Evolutionary conservation across 2,113 vertebrate genomes (phyloP), one percentile per base, ranked within the genome.

Genomic region (Apteryx mantelli): DNA sequence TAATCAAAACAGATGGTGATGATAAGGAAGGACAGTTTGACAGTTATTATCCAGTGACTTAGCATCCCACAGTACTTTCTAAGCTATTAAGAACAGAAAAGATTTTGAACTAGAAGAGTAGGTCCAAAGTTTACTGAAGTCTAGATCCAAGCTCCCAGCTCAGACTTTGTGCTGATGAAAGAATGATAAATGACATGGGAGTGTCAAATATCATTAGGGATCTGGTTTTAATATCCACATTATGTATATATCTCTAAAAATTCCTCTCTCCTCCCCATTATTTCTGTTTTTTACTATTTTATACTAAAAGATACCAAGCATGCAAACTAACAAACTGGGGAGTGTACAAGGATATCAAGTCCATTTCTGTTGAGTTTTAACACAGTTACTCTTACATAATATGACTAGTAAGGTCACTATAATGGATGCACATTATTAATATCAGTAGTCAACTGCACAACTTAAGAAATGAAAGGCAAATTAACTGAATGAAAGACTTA

Each of bases 301-400:
- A 8, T 48, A 53, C 48, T 61, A 38, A 58, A 46, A 84, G 34
- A 80, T 60, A 38, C 12, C 60, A 84, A 84, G 66, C 1, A 6
- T 6, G 16, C n/a, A 60, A 44, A 77, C 50, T 38, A 44, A 65
- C 56, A 55, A 88, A 82, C 24, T 76, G 32, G 36, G 15, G 83
- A 82, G 42, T 2, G 0, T 26, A 60, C 30, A 15, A 34, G 18
- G 32, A 44, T 30, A 36, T 26, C 0, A 0, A 73, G 36, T 25
- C 40, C 30, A 38, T n/a, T 50, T 63, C 77, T 86, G 28, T 26
- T 74, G 42, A 92, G 40, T 13, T 83, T 81, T 46, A 93, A 71
- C 20, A 61, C 48, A 85, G 21, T 17, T 52, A 32, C n/a, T 11
- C 7, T 30, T 38, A 9, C 5, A 25, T 30, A 66, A 44, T 9